Evolutionary conservation across 1,140 invertebrate genomes (phyloP).

Genomic region (Drosophila nannoptera): DNA sequence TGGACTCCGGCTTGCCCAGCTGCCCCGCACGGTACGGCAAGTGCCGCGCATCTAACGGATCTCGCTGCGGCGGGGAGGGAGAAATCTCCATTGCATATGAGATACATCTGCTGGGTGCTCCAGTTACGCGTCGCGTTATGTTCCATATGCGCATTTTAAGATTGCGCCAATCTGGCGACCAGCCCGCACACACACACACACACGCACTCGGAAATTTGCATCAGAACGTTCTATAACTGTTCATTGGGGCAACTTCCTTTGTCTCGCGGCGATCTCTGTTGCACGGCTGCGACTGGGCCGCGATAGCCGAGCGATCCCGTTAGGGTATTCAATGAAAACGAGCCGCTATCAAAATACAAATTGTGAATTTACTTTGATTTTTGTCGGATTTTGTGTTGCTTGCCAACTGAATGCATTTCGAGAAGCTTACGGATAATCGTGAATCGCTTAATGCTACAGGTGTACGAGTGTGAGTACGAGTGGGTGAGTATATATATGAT

Average conservation of each 20-base stretch:
- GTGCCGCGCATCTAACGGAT: conserved; percentile 20
- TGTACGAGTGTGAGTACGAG: conserved; percentile 66
- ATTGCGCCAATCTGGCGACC: conserved; percentile 56
- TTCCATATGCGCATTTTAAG: conserved; percentile 60
- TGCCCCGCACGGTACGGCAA: conserved; percentile 13
- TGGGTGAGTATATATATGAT: conserved; percentile 22
- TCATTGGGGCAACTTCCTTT: conserved; percentile 65
- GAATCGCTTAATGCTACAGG: conserved; percentile 62
- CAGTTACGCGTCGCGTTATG: conserved; percentile 42
- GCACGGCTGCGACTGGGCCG: no score
- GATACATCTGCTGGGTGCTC: conserved; percentile 64
- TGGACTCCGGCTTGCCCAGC: background rate
- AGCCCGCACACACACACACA: no score
- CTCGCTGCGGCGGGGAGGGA: background rate
- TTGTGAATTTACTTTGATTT: conserved; percentile 23
- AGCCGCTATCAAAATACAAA: conserved; percentile 4
- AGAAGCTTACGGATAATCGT: conserved; percentile 37
- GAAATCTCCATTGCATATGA: conserved; percentile 25
- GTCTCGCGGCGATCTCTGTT: conserved; percentile 16
- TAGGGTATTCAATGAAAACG: no score
- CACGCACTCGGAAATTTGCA: no score
- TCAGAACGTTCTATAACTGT: conserved; percentile 64
- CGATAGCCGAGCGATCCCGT: no score
- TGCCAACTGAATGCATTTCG: conserved; percentile 72
- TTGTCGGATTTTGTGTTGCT: conserved; percentile 56